Conservation (phyloP, 2,797 vertebrate genomes). For the Simalia tracyae region DNA sequence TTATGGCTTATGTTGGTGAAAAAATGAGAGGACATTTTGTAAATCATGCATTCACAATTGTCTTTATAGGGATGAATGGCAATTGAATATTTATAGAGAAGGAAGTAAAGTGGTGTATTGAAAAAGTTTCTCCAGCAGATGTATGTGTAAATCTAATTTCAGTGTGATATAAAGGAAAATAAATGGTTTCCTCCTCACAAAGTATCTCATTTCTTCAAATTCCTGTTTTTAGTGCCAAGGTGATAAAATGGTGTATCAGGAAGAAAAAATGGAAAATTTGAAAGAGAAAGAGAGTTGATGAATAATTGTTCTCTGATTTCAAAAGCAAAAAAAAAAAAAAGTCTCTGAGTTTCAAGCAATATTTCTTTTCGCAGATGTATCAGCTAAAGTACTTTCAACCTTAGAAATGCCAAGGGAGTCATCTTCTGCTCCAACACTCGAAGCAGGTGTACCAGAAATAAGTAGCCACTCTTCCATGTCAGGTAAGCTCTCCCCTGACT, state of each 20-base stretch:
- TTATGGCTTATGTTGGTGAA: background rate
- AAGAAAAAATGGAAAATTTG: constrained; percentile 18
- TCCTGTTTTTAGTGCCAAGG: constrained; percentile 26
- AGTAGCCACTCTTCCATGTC: constrained; percentile 93
- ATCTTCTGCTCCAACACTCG: constrained; percentile 92
- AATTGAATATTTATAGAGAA: background rate
- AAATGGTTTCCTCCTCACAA: background rate
- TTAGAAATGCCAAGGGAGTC: constrained; percentile 96
- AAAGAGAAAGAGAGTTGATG: background rate
- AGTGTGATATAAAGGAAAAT: constrained; percentile 25
- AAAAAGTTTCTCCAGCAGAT: background rate
- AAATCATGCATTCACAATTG: background rate
- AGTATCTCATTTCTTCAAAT: constrained; percentile 15
- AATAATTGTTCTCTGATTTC: constrained; percentile 40
- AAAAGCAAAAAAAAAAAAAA: background rate
- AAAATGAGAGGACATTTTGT: background rate
- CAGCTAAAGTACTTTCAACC: constrained; percentile 85
- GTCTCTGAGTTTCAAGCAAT: constrained; percentile 33
- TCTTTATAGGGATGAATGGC: background rate
- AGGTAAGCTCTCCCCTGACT: constrained; percentile 80
- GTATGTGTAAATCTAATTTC: constrained; percentile 8
- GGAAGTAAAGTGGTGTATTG: background rate
- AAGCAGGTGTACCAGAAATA: constrained; percentile 90
- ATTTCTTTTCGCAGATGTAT: constrained; percentile 82
- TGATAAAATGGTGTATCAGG: constrained; percentile 15